phyloP scores from a whole-genome alignment of 2,113 vertebrate genomes.

The Alethe diademata region DNA sequence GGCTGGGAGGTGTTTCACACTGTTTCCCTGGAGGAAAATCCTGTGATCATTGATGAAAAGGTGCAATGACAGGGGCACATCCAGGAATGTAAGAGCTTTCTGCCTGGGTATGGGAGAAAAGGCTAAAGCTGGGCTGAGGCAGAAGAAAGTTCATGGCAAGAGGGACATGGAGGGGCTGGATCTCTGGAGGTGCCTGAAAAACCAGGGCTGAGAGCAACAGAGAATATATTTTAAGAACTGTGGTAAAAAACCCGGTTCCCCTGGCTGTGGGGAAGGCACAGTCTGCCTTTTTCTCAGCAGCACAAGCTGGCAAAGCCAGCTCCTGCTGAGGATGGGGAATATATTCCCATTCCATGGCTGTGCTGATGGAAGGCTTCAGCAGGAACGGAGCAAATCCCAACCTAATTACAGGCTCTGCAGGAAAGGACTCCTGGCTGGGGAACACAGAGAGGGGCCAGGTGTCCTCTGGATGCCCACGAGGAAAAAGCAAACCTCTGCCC shows the following conservation, averaged over 20 bases:
- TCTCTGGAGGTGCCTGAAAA: neutral
- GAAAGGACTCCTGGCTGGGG: neutral
- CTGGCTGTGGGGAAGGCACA: neutral
- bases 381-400: neutral
- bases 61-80: accelerated
- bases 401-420: neutral
- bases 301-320: neutral
- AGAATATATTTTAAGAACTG: neutral
- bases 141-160: neutral
- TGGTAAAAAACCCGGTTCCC: neutral
- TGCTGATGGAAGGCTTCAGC: neutral
- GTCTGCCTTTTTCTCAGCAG: neutral
- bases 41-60: neutral
- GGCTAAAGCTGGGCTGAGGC: neutral
- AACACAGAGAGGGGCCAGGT: too few species aligned
- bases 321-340: neutral
- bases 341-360: neutral
- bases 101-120: neutral
- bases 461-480: neutral
- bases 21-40: neutral
- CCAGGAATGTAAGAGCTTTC: neutral
- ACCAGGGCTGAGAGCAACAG: neutral
- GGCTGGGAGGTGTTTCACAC: neutral
- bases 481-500: neutral
- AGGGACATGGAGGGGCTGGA: neutral